Base-by-base conservation (phyloP, 2,888 invertebrate species). In the Harpalus rufipes region DNA sequence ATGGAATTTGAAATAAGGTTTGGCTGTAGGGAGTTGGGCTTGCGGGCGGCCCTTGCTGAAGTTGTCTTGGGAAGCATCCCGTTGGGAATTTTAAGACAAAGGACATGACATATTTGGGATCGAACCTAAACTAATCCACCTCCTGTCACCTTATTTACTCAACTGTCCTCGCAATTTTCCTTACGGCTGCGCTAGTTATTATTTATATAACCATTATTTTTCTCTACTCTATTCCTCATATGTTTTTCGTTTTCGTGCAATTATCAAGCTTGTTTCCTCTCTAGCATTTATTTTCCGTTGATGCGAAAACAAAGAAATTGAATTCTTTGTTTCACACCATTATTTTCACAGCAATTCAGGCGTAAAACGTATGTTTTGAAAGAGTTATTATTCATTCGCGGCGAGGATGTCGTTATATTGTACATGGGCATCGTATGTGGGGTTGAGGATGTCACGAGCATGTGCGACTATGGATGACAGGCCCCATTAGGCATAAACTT, bases 401-500 rank as follows among this genome's bases (percentile, higher is more conserved):
- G 44, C 21, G 74, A 74, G 74, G 5, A 78, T 56, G 78, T 58
- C 78, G 56, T 78, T 78, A 51, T 14, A 18, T 16, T 18, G 10
- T 21, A 8, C 56, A 56, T 58, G 4, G 32, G 58, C 56, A 58
- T 5, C 32, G 78, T 5, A 58, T 21, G 25, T 25, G 78, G 25
- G 76, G 21, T 0, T 44, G 51, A 56, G 21, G 58, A 78, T 81
- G 81, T 81, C 81, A 41, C 44, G 65, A 39, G 81, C 81, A 81
- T 44, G 81, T 81, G 81, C 63, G 81, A 18, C 63, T 81, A 61
- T 18, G n/a, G 65, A 81, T 65, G 81, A 81, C 81, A 81, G n/a
- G 81, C 65, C 61, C 81, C 81, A 81, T 81, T 81, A 81, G 81
- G 65, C 81, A 65, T 81, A 81, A 81, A 81, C 44, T 81, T 81